These are phyloP conservation scores for Saxidomus purpurata DNA, from an alignment of 1,140 invertebrate species.

Conservation along the genomic window DNA sequence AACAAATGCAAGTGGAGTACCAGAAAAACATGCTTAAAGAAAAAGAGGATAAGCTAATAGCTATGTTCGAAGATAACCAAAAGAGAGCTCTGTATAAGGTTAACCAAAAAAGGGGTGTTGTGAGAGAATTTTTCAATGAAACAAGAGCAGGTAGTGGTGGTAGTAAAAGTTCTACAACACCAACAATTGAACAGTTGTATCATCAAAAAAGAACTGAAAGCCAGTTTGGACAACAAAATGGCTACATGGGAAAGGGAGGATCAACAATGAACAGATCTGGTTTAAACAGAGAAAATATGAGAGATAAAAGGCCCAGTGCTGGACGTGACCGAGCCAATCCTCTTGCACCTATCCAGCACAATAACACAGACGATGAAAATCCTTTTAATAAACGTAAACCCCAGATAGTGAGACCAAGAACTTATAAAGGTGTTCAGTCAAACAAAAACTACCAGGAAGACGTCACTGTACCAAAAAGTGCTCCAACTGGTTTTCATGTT, in stretches of 20 bases:
- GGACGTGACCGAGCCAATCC: conserved; percentile 78
- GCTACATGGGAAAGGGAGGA: background rate
- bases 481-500: conserved; percentile 24
- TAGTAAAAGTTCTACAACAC: conserved; percentile 19
- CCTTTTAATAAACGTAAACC: conserved; percentile 40
- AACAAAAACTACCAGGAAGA: conserved; percentile 45
- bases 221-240: background rate
- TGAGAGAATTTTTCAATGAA: conserved; percentile 80
- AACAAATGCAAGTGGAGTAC: conserved; percentile 83
- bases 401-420: conserved; percentile 59
- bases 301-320: conserved; percentile 67
- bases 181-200: conserved; percentile 77
- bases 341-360: conserved; percentile 76
- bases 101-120: conserved; percentile 68
- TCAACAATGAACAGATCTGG: background rate
- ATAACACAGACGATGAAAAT: conserved; percentile 33
- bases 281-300: background rate
- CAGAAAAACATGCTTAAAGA: conserved; percentile 85
- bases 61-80: conserved; percentile 85
- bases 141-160: conserved; percentile 66
- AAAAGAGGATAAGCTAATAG: conserved; percentile 84
- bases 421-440: conserved; percentile 21
- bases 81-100: conserved; percentile 80
- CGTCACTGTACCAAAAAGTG: conserved; percentile 42
- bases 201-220: conserved; percentile 64